These are phyloP conservation scores for Lindbergichthys nudifrons DNA, from an alignment of 2,797 vertebrate genomes.

Conservation along the genomic window DNA sequence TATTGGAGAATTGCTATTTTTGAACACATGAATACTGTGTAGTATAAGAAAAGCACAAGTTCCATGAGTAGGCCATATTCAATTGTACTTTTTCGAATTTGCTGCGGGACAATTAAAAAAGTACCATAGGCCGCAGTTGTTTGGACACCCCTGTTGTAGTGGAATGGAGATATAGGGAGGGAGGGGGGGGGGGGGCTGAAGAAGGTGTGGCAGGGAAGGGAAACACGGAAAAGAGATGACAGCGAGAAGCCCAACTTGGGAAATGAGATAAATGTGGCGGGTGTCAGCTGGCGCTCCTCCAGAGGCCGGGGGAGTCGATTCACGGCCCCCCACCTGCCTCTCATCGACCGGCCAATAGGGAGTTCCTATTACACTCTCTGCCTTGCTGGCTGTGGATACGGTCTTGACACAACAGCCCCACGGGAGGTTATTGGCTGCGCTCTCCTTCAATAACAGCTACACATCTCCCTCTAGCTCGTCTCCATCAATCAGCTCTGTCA, in stretches of 20 bases:
- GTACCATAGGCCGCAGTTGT: no score
- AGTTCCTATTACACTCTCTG: conserved; percentile 66
- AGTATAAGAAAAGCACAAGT: no score
- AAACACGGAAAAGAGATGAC: conserved; percentile 18
- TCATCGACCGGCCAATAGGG: conserved; percentile 59
- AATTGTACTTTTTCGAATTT: no score
- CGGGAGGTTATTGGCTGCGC: conserved; percentile 68
- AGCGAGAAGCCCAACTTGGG: conserved; percentile 9
- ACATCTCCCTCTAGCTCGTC: conserved; percentile 53
- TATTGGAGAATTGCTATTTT: no score
- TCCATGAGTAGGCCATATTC: no score
- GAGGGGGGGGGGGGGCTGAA: background rate
- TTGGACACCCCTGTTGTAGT: background rate
- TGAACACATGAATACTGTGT: no score
- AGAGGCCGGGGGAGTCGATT: conserved; percentile 48
- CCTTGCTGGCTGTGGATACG: conserved; percentile 65
- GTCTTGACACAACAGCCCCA: conserved; percentile 71
- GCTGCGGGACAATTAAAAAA: no score
- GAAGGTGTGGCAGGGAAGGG: conserved; percentile 9
- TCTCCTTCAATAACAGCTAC: conserved; percentile 69
- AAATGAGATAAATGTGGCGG: conserved; percentile 56
- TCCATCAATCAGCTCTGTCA: conserved; percentile 65
- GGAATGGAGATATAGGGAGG: conserved; percentile 8
- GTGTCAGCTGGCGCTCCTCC: conserved; percentile 48
- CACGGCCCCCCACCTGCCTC: conserved; percentile 60